A percentile compares a stretch with the other conserved stretches of the same genome.
These are phyloP conservation scores for Cephus pulcher DNA, from an alignment of 2,888 invertebrate genomes.

Conservation along the genomic window DNA sequence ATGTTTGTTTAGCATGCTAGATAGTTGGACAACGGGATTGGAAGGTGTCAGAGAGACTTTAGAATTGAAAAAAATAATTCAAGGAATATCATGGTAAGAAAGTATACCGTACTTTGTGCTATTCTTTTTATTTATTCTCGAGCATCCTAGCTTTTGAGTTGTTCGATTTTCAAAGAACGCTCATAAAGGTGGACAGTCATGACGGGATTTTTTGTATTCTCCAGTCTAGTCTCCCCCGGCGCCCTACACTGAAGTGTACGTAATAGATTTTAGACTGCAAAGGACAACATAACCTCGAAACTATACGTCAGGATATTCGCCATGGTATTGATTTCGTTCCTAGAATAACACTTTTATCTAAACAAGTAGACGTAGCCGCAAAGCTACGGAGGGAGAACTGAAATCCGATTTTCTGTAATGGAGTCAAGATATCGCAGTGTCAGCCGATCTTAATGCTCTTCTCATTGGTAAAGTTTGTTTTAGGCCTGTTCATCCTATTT, in stretches of 20 bases:
- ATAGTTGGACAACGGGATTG: not conserved
- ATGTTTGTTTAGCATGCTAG: not conserved
- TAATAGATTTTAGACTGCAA: not conserved
- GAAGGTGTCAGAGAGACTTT: not conserved
- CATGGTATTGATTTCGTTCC: not conserved
- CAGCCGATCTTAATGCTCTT: not conserved
- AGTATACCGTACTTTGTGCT: not conserved
- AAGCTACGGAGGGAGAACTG: not conserved
- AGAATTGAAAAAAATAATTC: not conserved
- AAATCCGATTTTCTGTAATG: not conserved
- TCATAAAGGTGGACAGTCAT: not conserved
- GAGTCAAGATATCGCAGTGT: not conserved
- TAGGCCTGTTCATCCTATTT: not conserved
- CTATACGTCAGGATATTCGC: not conserved
- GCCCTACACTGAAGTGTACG: not conserved
- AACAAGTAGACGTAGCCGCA: not conserved
- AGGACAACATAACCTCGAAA: not conserved
- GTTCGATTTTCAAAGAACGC: not conserved
- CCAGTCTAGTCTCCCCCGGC: not conserved
- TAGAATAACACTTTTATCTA: not conserved
- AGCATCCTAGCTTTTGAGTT: not conserved
- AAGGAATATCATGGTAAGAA: not conserved
- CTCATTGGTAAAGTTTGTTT: not conserved
- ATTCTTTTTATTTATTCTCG: not conserved
- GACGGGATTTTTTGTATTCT: not conserved